These are phyloP conservation scores for Temnothorax unifasciatus DNA, from an alignment of 2,888 invertebrate genomes.

Conservation along the genomic window DNA sequence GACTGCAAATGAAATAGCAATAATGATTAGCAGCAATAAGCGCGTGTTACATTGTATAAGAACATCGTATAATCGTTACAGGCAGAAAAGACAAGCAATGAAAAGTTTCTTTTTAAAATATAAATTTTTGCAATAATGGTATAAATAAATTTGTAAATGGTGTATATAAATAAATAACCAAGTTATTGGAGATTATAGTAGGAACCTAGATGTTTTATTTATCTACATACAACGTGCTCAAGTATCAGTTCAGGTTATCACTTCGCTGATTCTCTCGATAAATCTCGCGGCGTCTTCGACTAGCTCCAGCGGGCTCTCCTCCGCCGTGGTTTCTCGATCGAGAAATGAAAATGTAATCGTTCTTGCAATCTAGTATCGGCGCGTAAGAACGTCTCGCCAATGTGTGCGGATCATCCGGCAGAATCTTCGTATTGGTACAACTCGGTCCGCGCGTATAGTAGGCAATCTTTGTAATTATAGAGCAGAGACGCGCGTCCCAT, in stretches of 20 bases:
- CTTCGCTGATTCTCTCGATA: not conserved
- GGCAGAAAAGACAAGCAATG: not conserved
- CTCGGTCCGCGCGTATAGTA: slow-evolving; percentile 66
- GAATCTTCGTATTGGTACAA: slow-evolving; percentile 47
- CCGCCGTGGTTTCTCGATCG: slow-evolving; percentile 52
- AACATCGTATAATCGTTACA: not conserved
- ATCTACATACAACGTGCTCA: not conserved
- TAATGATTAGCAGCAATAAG: not conserved
- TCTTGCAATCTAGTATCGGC: slow-evolving; percentile 63
- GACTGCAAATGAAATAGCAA: slow-evolving; percentile 26
- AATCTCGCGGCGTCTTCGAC: not conserved
- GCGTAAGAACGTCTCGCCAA: not conserved
- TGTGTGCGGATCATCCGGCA: slow-evolving; percentile 37
- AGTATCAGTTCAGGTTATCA: not conserved
- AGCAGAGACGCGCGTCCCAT: slow-evolving; percentile 83
- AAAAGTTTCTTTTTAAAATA: not conserved
- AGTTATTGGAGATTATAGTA: too few relatives aligned
- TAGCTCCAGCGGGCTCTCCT: not conserved
- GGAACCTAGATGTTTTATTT: not conserved
- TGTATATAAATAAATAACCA: too few relatives aligned
- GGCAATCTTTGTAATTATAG: slow-evolving; percentile 85
- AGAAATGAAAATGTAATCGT: slow-evolving; percentile 71
- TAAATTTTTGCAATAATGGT: too few relatives aligned
- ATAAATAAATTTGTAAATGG: too few relatives aligned
- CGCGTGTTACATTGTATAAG: not conserved